Evolutionary conservation across 2,797 vertebrate genomes (phyloP).

Genomic region (Enteromius treurensis): DNA sequence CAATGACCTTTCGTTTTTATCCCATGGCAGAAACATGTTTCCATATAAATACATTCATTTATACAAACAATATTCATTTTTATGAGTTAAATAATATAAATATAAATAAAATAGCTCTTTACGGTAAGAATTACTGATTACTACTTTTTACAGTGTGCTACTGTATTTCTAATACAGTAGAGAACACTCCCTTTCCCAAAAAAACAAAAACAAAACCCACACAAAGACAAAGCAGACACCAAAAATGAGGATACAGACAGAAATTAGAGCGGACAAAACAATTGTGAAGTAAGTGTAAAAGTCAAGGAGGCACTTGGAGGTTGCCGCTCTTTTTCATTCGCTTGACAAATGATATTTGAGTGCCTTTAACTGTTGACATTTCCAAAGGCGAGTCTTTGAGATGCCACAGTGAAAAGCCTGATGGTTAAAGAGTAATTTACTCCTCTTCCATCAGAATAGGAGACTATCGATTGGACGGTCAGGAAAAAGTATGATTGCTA

Average conservation of each 20-base stretch:
- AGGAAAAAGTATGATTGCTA: conserved; percentile 60
- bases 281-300: conserved; percentile 66
- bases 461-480: conserved; percentile 57
- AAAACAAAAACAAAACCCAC: too few species aligned
- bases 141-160: background rate
- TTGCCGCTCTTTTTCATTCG: conserved; percentile 63
- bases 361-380: conserved; percentile 74
- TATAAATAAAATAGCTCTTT: background rate
- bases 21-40: background rate
- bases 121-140: background rate
- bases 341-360: conserved; percentile 69
- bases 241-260: background rate
- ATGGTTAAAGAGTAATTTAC: conserved; percentile 66
- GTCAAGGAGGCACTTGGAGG: conserved; percentile 69
- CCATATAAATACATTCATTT: background rate
- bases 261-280: conserved; percentile 62
- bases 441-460: conserved; percentile 51
- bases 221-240: background rate
- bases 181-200: too few species aligned
- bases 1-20: background rate
- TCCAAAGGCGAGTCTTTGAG: conserved; percentile 65
- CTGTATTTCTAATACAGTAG: background rate
- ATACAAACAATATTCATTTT: background rate
- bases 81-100: background rate
- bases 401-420: conserved; percentile 57